Base-by-base conservation (phyloP, 2,888 invertebrate genomes). In the Drosophila meridiana region DNA sequence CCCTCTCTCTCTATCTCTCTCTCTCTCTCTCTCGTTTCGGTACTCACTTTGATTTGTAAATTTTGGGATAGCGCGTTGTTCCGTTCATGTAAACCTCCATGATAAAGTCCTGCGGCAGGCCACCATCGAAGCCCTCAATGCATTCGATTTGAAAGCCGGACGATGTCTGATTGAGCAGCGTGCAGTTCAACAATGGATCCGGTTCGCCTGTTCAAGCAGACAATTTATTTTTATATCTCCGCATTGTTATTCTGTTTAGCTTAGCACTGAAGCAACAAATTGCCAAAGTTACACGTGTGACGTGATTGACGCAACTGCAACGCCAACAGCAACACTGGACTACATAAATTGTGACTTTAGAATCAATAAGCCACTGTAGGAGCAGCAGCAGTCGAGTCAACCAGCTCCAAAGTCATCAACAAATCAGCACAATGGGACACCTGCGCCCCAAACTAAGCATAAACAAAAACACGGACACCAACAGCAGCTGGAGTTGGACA, bases 111-210 rank as follows among this genome's bases (percentile, higher is more conserved):
- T 96, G 96, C 73, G 95, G 94, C 69, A 96, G 93, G 50, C 96
- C 96, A 20, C 96, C 96, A 92, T 96, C 96, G 93, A 96, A 96
- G 68, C 96, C 96, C 90, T 96, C 96, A 32, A 94, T 93, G 92
- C 96, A 97, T 92, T 96, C 96, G 77, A 96, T 95, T 92, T 95
- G 95, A 82, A 97, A 93, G 38, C 96, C 95, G 80, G 95, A 95
- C 67, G 95, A 95, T 38, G 96, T 96, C 92, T 96, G 96, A 93
- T 96, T 97, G 75, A 95, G 94, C 78, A 96, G 94, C 63, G 95
- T 95, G 93, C 96, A 97, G 93, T 96, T 96, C 76, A 95, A 94
- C 73, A 96, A 94, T 9, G 95, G 93, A 92, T 96, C 96, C 62
- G 96, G 96, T 90, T 96, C 96, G 83, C 96, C 96, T 96, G 92